Evolutionary conservation across 53 echinoderm and acorn worm genomes (phyloP), one percentile per base, ranked within the genome.

Genomic region (Henricia sp.): DNA sequence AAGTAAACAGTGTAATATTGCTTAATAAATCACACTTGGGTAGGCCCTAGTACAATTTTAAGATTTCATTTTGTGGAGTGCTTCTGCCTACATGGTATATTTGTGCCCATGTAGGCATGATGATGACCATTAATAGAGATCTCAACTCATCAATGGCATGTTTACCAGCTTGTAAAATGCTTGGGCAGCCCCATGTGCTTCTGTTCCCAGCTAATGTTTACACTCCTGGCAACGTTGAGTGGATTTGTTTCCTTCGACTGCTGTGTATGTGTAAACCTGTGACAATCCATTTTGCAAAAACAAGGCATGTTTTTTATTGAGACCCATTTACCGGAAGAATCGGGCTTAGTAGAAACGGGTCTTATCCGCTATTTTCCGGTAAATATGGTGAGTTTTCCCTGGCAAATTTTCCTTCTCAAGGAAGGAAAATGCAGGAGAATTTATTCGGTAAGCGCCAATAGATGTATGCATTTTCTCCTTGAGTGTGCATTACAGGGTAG

Each of bases 81-180:
- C 35, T 4, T 1, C 25, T 19, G n/a, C 5, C 30, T 64, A 19
- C 35, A 34, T 6, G 19, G 35, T 58, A 36, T 34, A n/a, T 64
- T 64, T 36, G 52, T 52, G 16, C 27, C 43, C 11, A 20, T 41
- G 20, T 12, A 17, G 21, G 26, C 12, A 32, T 37, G 20, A 29
- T 19, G 33, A 64, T 64, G 17, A 4, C 34, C 52, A 73, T 36
- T 33, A 51, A 51, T 51, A 36, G 73, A 54, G 54, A 36, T 38
- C 21, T 11, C 1, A 50, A 51, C n/a, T n/a, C n/a, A n/a, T 37
- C 67, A 37, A 13, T 55, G 74, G 60, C 77, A 77, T 60, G 77
- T 77, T 77, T 77, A 77, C 77, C 29, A 77, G 59, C 60, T 59
- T 58, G 77, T 74, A 74, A 74, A 57, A 43, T 37, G 38, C 41